phyloP scores from a whole-genome alignment of 2,113 vertebrate species.

The Ursus arctos region DNA sequence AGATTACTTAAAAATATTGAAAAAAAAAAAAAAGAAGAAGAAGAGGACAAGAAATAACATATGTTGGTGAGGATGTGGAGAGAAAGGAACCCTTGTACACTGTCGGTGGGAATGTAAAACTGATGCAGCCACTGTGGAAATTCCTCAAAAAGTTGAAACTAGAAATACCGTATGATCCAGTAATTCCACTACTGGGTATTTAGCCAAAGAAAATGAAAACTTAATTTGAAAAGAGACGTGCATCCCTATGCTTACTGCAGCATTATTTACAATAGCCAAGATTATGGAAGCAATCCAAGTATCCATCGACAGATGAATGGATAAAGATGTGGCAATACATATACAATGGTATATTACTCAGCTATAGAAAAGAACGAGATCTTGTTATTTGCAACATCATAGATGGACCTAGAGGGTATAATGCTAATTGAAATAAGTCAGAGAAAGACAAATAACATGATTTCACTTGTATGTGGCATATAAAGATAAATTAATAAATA shows the following conservation, averaged over 20 bases:
- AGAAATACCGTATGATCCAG: neutral
- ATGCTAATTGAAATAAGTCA: neutral
- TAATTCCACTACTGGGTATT: neutral
- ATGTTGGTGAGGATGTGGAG: neutral
- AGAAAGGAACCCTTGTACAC: neutral
- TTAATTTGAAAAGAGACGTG: neutral
- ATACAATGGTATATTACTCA: neutral
- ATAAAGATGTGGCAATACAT: neutral
- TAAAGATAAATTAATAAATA: neutral
- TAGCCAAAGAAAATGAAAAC: neutral
- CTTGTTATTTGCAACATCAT: neutral
- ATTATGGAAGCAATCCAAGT: neutral
- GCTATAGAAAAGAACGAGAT: neutral
- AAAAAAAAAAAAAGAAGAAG: neutral
- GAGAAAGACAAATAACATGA: neutral
- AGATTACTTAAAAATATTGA: neutral
- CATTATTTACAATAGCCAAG: neutral
- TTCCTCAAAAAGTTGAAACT: neutral
- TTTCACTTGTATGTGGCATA: neutral
- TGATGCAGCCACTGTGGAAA: neutral
- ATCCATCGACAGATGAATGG: neutral
- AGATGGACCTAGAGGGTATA: neutral
- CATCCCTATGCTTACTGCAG: neutral
- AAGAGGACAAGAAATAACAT: neutral
- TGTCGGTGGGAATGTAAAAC: neutral